Conservation (phyloP, 2,113 vertebrate species). For the Hemichromis elongatus region DNA sequence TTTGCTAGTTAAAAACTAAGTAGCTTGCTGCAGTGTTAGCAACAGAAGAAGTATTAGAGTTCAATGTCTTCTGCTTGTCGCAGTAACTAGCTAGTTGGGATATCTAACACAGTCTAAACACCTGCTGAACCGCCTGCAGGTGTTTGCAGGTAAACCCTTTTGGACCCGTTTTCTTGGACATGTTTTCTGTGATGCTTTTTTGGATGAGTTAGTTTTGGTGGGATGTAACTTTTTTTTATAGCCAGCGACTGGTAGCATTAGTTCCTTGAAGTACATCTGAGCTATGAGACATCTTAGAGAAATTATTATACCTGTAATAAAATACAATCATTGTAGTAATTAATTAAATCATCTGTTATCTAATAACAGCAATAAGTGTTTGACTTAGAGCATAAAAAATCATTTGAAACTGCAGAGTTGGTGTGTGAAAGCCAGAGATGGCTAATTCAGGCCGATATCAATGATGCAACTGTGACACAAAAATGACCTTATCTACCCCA, state of each 20-base stretch:
- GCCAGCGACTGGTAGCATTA: not conserved
- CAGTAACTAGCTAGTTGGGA: not conserved
- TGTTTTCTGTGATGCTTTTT: not conserved
- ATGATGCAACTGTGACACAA: constrained; percentile 9
- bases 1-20: constrained; percentile 25
- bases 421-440: not conserved
- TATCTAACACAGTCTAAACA: not conserved
- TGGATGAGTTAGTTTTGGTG: not conserved
- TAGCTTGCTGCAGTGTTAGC: not conserved
- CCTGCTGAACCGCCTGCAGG: not conserved
- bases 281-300: not conserved
- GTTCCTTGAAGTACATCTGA: not conserved
- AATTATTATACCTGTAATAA: not conserved
- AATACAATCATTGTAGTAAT: not conserved
- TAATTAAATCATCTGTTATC: not conserved
- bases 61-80: not conserved
- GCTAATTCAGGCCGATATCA: constrained; percentile 5
- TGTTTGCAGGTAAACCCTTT: not conserved
- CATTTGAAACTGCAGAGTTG: not conserved
- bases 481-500: not conserved
- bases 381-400: not conserved
- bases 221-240: not conserved
- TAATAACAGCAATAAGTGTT: not conserved
- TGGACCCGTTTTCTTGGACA: not conserved
- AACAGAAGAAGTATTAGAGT: not conserved